Base-by-base conservation (phyloP, 2,888 invertebrate species). In the Monochamus alternatus region DNA sequence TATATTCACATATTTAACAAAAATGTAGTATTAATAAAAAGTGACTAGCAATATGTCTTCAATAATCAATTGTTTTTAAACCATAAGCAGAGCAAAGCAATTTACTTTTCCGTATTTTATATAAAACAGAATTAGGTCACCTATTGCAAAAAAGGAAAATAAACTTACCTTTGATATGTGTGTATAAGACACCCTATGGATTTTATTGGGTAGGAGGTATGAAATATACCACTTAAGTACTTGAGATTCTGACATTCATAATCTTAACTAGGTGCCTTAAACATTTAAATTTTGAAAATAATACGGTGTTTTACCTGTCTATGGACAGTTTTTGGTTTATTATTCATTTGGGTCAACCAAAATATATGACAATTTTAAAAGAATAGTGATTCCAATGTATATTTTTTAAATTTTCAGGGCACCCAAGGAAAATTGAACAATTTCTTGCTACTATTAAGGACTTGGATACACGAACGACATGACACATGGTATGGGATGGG, bases 391-490 rank as follows among this genome's bases (percentile, higher is more conserved):
- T 38, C 38, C 38, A 7, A 7, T 38, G 4, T 38, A 38, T 38
- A 38, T 38, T 38, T 38, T 51, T 51, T n/a, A 51, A 64, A 47
- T 47, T 22, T 63, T 38, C 10, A 64, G 30, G 64, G 12, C 47
- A 64, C 31, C 64, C 47, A 5, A 47, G 9, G 44, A 30, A 14
- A 64, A n/a, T 64, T 32, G 66, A 31, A 52, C 64, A 12, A 65
- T 47, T 30, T 31, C 5, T 22, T 47, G 44, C 47, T 47, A 32
- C 32, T 12, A 1, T 55, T 55, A 14, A n/a, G 55, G 55, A 22
- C n/a, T 55, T 55, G 55, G 22, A 55, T 44, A 66, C 52, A 52
- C 64, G 31, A 32, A 32, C 52, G 32, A 66, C 52, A 55, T 32
- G 51, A 55, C 31, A 52, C 32, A 66, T 60, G 51, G 14, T 14